Evolutionary conservation across 2,113 vertebrate genomes (phyloP).

Genomic region (Apteryx mantelli): DNA sequence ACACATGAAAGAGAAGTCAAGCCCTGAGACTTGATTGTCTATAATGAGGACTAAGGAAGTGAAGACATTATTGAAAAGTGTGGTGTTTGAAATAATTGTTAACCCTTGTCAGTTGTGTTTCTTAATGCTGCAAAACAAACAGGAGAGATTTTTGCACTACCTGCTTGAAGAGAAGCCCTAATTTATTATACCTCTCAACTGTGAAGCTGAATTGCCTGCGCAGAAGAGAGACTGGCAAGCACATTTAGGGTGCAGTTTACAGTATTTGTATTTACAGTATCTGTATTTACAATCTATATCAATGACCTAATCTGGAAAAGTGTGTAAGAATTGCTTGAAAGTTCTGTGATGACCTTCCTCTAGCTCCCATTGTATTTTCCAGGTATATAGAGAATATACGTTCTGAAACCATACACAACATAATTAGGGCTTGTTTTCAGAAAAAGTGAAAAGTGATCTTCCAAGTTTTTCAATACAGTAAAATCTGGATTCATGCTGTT

Average conservation of each 20-base stretch:
- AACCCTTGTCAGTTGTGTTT: conserved; percentile 49
- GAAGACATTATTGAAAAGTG: conserved; percentile 32
- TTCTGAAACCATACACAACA: not conserved
- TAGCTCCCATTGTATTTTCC: not conserved
- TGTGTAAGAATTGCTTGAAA: not conserved
- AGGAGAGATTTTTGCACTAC: conserved; percentile 43
- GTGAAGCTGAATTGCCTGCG: not conserved
- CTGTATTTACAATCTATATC: not conserved
- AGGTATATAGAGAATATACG: not conserved
- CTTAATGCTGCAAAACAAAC: conserved; percentile 41
- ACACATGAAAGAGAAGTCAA: not conserved
- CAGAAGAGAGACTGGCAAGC: not conserved
- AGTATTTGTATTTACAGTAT: not conserved
- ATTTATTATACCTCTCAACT: not conserved
- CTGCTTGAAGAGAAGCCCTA: conserved; percentile 12
- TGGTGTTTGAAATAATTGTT: conserved; percentile 61
- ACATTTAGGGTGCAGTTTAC: not conserved
- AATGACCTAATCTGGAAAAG: conserved; percentile 1
- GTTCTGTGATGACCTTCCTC: not conserved
- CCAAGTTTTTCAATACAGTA: not conserved
- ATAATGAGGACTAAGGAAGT: conserved; percentile 28
- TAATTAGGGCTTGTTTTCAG: not conserved
- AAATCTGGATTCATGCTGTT: not conserved
- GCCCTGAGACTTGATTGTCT: conserved; percentile 18
- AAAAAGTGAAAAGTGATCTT: not conserved